Evolutionary conservation across 1,140 invertebrate genomes (phyloP).

Genomic region (Aporrectodea caliginosa): DNA sequence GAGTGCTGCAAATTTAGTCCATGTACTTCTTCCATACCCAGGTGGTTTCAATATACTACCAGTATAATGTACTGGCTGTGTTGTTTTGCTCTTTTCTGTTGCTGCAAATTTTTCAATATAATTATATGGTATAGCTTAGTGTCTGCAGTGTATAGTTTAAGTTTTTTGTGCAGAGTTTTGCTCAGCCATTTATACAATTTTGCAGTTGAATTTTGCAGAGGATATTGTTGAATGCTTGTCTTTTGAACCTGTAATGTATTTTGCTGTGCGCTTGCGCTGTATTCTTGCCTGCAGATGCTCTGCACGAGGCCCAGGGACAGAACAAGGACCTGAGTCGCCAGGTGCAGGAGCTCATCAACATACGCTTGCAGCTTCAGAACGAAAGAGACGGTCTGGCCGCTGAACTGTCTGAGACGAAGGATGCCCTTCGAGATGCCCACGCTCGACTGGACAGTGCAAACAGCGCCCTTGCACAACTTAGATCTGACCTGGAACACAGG

Average conservation of each 20-base stretch:
- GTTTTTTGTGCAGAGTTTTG: too few relatives aligned
- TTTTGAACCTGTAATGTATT: too few relatives aligned
- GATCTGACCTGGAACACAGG: slow-evolving; percentile 52
- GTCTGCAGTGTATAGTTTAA: too few relatives aligned
- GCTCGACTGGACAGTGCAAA: slow-evolving; percentile 52
- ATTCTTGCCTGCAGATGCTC: slow-evolving; percentile 31
- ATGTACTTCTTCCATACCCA: too few relatives aligned
- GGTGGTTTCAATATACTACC: too few relatives aligned
- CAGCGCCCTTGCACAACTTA: slow-evolving; percentile 46
- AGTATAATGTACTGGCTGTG: too few relatives aligned
- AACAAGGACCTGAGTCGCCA: slow-evolving; percentile 53
- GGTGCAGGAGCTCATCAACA: slow-evolving; percentile 47
- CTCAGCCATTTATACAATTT: not conserved
- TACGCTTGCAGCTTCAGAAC: slow-evolving; percentile 47
- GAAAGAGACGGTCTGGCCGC: slow-evolving; percentile 52
- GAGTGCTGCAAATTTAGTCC: too few relatives aligned
- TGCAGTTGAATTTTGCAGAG: not conserved
- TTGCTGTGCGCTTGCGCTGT: too few relatives aligned
- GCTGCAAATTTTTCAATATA: not conserved
- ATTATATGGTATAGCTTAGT: too few relatives aligned
- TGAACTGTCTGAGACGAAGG: slow-evolving; percentile 52
- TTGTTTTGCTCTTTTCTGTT: too few relatives aligned
- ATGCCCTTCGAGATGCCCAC: slow-evolving; percentile 52
- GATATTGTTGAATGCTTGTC: not conserved
- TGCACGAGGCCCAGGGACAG: slow-evolving; percentile 50